Conservation (phyloP, 2,113 vertebrate species). For the Dendrocopos noguchii region DNA sequence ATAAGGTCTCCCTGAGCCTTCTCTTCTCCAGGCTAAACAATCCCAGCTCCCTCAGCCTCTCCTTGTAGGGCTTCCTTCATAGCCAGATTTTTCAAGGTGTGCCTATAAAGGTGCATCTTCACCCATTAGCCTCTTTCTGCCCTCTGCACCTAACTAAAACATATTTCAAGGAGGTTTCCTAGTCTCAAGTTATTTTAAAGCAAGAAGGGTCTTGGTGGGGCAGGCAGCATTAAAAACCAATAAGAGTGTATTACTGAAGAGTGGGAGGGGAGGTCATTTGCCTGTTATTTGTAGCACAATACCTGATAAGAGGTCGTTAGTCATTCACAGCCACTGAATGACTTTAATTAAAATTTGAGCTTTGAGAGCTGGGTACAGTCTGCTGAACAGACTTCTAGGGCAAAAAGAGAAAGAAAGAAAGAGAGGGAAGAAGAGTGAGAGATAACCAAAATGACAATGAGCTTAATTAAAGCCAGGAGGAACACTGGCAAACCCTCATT, state of each 20-base stretch:
- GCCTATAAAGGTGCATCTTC: not conserved
- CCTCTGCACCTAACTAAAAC: not conserved
- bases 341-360: conserved; percentile 78
- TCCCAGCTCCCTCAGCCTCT: too few relatives aligned
- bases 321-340: conserved; percentile 65
- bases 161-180: not conserved
- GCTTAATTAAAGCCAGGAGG: conserved; percentile 68
- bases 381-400: conserved; percentile 55
- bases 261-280: conserved; percentile 4
- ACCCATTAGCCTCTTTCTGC: not conserved
- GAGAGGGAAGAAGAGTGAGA: not conserved
- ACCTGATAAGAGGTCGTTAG: conserved; percentile 67
- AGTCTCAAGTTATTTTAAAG: conserved; percentile 12
- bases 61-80: fast-evolving
- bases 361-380: conserved; percentile 55
- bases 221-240: not conserved
- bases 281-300: conserved; percentile 54
- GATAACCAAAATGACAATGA: conserved; percentile 65
- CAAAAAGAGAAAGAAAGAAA: conserved; percentile 29
- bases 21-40: too few relatives aligned
- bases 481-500: not conserved
- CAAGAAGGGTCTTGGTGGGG: not conserved
- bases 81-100: not conserved
- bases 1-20: too few relatives aligned
- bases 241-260: conserved; percentile 32